Percentiles rank a stretch among this genome's conserved stretches.
Evolutionary conservation across 2,113 vertebrate species (phyloP).

Genomic region (Crocuta crocuta): DNA sequence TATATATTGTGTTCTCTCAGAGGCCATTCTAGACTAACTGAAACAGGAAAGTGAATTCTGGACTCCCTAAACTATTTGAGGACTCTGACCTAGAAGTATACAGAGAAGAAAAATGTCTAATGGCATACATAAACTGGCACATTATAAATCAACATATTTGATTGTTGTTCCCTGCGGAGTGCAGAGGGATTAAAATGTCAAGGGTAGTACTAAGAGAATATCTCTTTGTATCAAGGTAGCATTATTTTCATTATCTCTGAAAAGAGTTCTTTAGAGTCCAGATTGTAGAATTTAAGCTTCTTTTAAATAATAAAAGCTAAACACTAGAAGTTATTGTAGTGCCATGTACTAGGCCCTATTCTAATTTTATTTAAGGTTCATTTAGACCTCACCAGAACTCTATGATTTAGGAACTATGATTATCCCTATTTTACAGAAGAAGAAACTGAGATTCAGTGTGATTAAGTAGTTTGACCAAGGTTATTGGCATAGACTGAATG

Average conservation of each 20-base stretch:
- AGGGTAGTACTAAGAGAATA: not conserved
- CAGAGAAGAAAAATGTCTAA: not conserved
- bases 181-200: not conserved
- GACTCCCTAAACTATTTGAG: not conserved
- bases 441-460: not conserved
- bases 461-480: not conserved
- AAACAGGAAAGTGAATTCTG: not conserved
- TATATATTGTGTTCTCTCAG: not conserved
- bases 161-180: not conserved
- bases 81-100: not conserved
- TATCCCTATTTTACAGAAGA: not conserved
- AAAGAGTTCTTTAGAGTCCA: not conserved
- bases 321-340: not conserved
- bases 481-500: not conserved
- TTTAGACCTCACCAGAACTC: not conserved
- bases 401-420: not conserved
- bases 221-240: not conserved
- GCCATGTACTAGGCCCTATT: not conserved
- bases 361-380: not conserved
- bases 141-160: not conserved
- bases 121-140: not conserved
- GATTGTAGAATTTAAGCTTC: not conserved
- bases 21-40: not conserved
- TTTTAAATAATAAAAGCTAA: slow-evolving; percentile 35
- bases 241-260: not conserved